A percentile compares a stretch with the other conserved stretches of the same genome.
Conservation (phyloP, 2,113 vertebrate genomes). For the Saguinus midas region DNA sequence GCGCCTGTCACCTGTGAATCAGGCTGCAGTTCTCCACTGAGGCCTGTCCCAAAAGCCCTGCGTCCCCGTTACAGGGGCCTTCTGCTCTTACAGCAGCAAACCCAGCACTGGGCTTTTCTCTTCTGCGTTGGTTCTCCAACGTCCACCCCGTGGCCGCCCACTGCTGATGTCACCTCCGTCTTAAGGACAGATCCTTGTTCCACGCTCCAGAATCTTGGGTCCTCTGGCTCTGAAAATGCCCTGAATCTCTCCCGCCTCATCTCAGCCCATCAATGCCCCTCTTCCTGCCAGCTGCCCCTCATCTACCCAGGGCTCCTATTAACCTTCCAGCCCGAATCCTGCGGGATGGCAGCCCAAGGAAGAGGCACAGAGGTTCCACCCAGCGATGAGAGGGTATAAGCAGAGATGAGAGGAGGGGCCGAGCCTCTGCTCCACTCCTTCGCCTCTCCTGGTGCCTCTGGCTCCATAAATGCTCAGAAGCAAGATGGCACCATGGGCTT, state of each 20-base stretch:
- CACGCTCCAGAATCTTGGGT: background rate
- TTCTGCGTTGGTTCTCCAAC: background rate
- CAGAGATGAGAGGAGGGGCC: background rate
- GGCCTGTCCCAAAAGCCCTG: background rate
- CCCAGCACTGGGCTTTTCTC: background rate
- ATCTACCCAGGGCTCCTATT: background rate
- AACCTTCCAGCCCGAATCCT: background rate
- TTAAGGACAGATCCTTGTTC: background rate
- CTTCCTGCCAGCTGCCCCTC: background rate
- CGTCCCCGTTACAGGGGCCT: background rate
- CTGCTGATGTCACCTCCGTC: background rate
- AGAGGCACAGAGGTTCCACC: background rate
- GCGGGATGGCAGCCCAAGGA: accelerated
- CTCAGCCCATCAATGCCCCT: background rate
- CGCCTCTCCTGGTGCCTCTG: background rate
- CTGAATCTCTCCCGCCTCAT: background rate
- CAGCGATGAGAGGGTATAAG: accelerated
- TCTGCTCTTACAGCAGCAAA: background rate
- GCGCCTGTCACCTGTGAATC: too few relatives aligned
- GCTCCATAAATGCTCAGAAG: background rate
- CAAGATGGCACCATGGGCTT: background rate
- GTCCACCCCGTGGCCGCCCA: background rate
- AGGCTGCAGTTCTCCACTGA: background rate
- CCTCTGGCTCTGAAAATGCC: background rate
- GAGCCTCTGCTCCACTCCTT: too few relatives aligned